phyloP scores from a whole-genome alignment of 2,113 vertebrate species.

The Hemicordylus capensis region DNA sequence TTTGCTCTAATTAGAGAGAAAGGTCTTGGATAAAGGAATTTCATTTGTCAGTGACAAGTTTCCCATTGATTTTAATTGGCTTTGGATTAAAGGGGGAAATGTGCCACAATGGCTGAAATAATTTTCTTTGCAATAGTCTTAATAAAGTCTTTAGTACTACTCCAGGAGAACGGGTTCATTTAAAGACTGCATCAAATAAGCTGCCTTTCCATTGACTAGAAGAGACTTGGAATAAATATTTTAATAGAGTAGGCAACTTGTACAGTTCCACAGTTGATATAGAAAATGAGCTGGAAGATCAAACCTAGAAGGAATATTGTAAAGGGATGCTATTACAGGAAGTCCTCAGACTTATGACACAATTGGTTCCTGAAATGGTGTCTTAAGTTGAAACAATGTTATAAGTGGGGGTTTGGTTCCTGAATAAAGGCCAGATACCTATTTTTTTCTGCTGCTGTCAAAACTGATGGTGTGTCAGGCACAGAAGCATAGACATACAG shows the following conservation, averaged over 20 bases:
- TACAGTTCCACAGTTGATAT: not conserved
- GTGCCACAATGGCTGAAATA: not conserved
- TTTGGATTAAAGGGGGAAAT: constrained; percentile 1
- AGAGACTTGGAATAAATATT: not conserved
- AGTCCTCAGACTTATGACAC: too few relatives aligned
- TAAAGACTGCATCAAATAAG: not conserved
- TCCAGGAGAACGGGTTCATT: not conserved
- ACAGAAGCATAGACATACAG: too few relatives aligned
- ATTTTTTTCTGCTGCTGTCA: too few relatives aligned
- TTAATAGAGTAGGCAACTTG: not conserved
- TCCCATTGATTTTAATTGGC: constrained; percentile 16
- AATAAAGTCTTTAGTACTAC: not conserved
- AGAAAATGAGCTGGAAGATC: not conserved
- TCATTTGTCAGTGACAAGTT: constrained; percentile 19
- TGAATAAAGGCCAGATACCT: too few relatives aligned
- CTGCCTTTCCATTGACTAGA: not conserved
- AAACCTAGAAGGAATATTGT: not conserved
- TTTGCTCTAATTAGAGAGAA: constrained; percentile 5
- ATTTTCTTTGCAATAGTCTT: not conserved
- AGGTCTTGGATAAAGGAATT: constrained; percentile 4
- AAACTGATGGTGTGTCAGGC: too few relatives aligned
- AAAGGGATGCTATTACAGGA: not conserved
- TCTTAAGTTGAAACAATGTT: too few relatives aligned
- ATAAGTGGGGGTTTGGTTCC: too few relatives aligned
- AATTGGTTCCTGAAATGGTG: too few relatives aligned